Conservation (phyloP, 2,113 vertebrate species). For the Zosterops borbonicus region DNA sequence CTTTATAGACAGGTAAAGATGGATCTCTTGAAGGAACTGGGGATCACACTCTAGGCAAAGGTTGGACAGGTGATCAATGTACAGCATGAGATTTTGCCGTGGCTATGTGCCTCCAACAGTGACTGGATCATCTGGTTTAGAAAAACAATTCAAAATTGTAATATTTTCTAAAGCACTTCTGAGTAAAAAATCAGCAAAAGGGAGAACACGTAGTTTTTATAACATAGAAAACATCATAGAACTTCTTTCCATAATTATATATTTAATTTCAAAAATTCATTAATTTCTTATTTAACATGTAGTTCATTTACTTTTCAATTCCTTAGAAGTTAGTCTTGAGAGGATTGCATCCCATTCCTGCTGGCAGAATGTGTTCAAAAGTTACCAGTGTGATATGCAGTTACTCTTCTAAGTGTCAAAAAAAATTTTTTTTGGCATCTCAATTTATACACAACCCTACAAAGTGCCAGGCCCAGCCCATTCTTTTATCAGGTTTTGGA, state of each 20-base stretch:
- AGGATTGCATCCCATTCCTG: neutral
- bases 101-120: conserved; percentile 92
- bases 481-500: neutral
- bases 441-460: neutral
- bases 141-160: conserved; percentile 71
- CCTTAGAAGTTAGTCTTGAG: neutral
- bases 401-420: neutral
- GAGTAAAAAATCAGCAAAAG: conserved; percentile 4
- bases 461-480: neutral
- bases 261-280: neutral
- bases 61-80: conserved; percentile 90
- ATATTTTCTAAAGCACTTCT: conserved; percentile 26
- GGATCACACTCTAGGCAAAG: conserved; percentile 87
- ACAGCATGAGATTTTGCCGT: conserved; percentile 89
- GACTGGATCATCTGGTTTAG: conserved; percentile 89
- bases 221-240: neutral
- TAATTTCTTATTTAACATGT: neutral
- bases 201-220: neutral
- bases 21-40: conserved; percentile 82
- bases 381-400: neutral
- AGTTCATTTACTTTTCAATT: neutral
- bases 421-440: neutral
- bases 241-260: neutral
- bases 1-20: conserved; percentile 83
- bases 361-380: neutral